Evolutionary conservation across 2,113 vertebrate genomes (phyloP).

Genomic region (Daubentonia madagascariensis): DNA sequence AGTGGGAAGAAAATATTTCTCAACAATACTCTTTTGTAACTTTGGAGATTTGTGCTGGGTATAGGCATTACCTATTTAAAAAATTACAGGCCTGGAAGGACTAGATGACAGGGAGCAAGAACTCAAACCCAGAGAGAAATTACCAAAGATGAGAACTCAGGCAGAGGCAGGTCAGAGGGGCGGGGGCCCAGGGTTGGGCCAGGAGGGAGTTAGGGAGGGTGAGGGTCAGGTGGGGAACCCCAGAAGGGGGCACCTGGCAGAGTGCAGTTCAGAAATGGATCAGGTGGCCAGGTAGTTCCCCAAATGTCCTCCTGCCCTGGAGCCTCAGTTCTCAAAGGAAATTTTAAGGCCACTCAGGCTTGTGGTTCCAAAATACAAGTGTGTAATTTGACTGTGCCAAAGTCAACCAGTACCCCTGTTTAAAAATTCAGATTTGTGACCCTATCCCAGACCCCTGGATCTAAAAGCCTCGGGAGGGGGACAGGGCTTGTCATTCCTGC

Average conservation of each 20-base stretch:
- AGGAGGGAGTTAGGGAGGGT: not conserved
- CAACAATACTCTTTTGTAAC: not conserved
- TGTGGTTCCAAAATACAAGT: not conserved
- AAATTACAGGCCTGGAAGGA: not conserved
- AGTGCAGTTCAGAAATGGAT: not conserved
- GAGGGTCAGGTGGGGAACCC: accelerated
- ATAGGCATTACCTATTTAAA: not conserved
- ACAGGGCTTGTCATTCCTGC: not conserved
- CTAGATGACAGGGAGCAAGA: not conserved
- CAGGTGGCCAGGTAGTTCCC: not conserved
- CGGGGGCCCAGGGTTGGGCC: accelerated
- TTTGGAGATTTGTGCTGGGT: not conserved
- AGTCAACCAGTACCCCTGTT: not conserved
- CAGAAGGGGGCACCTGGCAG: not conserved
- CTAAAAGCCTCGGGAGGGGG: not conserved
- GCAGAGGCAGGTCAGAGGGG: not conserved
- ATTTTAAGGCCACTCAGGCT: not conserved
- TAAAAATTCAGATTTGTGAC: not conserved
- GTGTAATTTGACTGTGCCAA: not conserved
- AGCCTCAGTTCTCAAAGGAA: not conserved
- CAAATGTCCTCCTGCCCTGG: not conserved
- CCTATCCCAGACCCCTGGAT: not conserved
- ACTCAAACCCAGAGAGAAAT: not conserved
- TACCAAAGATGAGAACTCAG: not conserved
- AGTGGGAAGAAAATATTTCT: not conserved